Evolutionary conservation across 2,113 vertebrate genomes (phyloP).

Genomic region (Haemorhous mexicanus): DNA sequence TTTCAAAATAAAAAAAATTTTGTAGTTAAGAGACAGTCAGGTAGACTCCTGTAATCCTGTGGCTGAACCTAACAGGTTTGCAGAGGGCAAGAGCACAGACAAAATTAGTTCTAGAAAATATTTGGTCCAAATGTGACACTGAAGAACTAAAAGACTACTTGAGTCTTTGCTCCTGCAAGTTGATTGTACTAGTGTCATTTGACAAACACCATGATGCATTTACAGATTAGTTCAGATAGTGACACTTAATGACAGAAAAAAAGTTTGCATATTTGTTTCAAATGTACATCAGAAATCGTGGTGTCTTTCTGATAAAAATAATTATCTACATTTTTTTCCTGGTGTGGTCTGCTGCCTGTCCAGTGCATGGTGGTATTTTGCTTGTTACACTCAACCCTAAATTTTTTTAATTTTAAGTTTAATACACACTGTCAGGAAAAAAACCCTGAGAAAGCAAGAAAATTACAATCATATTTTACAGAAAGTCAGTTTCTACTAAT

Average conservation of each 20-base stretch:
- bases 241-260: background rate
- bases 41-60: background rate
- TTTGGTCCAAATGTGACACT: background rate
- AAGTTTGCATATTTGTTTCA: background rate
- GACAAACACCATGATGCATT: background rate
- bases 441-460: background rate
- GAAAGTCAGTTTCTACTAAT: constrained; percentile 2
- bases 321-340: background rate
- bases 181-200: background rate
- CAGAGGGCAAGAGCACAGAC: background rate
- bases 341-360: background rate
- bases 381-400: background rate
- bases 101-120: background rate
- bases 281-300: background rate
- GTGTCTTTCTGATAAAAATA: background rate
- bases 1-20: background rate
- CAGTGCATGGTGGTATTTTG: background rate
- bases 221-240: background rate
- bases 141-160: background rate
- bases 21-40: background rate
- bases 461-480: constrained; percentile 9
- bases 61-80: background rate
- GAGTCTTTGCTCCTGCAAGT: background rate
- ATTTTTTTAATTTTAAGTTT: background rate
- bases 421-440: background rate